Percentiles rank a stretch among this genome's conserved stretches.
These are phyloP conservation scores for Lepisosteus oculatus DNA, from an alignment of 2,113 vertebrate genomes.

Conservation along the genomic window DNA sequence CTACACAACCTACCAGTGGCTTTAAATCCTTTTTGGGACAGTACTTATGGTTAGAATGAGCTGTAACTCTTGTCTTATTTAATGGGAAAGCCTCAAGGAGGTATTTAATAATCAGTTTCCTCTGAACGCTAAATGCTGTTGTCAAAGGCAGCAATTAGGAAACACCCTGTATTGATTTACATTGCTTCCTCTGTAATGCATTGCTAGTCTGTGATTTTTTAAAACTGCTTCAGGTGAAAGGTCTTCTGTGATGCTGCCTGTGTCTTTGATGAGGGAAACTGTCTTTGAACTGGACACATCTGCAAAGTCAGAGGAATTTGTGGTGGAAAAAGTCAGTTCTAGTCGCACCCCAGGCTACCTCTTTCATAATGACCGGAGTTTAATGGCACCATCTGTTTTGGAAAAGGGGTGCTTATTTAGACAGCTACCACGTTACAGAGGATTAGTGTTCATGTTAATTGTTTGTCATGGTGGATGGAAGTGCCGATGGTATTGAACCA, in stretches of 20 bases:
- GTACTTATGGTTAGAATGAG: conserved; percentile 35
- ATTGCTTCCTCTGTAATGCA: neutral
- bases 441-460: too few species aligned
- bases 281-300: neutral
- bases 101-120: neutral
- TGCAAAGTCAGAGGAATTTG: too few species aligned
- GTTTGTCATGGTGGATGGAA: too few species aligned
- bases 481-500: too few species aligned
- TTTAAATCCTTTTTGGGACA: conserved; percentile 20
- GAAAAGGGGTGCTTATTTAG: too few species aligned
- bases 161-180: neutral
- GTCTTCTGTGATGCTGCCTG: neutral
- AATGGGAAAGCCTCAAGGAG: neutral
- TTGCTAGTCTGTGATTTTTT: neutral
- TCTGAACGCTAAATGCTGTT: neutral
- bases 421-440: too few species aligned
- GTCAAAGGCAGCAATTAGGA: neutral
- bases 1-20: conserved; percentile 20
- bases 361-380: too few species aligned
- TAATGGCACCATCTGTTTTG: too few species aligned
- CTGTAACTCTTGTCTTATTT: neutral
- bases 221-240: neutral
- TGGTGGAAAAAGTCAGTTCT: too few species aligned
- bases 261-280: neutral
- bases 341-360: too few species aligned